Evolutionary conservation across 2,797 vertebrate species (phyloP), one percentile per base, ranked within the genome.

Genomic region (Pterois miles): DNA sequence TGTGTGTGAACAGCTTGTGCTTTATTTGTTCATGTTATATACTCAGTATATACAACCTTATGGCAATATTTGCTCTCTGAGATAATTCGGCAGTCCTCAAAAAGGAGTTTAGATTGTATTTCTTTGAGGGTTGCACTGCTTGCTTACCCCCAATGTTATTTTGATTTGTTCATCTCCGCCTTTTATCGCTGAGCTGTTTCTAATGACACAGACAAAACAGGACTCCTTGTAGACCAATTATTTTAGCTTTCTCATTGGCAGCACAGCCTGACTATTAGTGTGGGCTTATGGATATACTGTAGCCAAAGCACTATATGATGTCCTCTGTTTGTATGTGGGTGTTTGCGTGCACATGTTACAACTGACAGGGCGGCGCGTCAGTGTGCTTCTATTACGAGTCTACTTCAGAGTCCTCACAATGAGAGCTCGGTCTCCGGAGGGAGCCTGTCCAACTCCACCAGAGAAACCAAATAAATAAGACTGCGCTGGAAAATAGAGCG

Each of bases 211-310:
- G 83, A 92, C 87, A 86, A 91, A 92, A 88, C 12, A 48, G 53
- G 76, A 80, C 82, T 93, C 91, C 92, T 91, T 20, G 3, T 2
- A 64, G 93, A 87, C 93, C 91, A 94, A 94, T 94, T 94, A 94
- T 92, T 92, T 90, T 23, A 82, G 84, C 81, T 80, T 82, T 87
- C 80, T 89, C 81, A 89, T 93, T 86, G 84, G 85, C 83, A 84
- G 70, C 31, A 13, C 65, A 14, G 70, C 78, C 67, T 75, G 71
- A 31, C 71, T 66, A 86, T 91, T 83, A 78, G 83, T 46, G 79
- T 33, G 31, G 89, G 72, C 85, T 85, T 82, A 85, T 81, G 76
- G 81, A 68, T 73, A 62, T 60, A n/a, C n/a, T n/a, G n/a, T n/a
- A 72, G 70, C 79, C 74, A 78, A 86, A 84, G 83, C 40, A 4